phyloP scores from a whole-genome alignment of 1,140 invertebrate genomes.

The Ruditapes philippinarum region DNA sequence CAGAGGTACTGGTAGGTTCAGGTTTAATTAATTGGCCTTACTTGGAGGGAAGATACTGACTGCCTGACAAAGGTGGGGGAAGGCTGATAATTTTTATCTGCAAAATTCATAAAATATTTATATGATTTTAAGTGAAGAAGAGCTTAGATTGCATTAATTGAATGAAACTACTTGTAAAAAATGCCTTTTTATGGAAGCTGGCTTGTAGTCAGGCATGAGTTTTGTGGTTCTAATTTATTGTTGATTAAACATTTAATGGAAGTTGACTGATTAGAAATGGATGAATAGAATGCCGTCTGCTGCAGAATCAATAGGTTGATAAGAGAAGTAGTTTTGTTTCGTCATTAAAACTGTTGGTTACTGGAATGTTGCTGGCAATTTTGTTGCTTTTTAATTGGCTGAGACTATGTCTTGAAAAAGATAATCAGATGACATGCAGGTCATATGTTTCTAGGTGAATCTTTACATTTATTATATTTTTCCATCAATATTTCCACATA shows the following conservation, averaged over 20 bases:
- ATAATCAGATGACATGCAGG: too few species aligned
- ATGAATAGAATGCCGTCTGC: not conserved
- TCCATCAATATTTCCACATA: too few species aligned
- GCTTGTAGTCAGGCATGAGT: not conserved
- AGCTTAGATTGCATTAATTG: slow-evolving; percentile 6
- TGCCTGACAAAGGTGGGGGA: not conserved
- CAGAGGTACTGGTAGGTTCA: not conserved
- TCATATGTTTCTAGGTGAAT: too few species aligned
- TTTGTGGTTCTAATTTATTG: not conserved
- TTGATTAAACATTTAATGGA: not conserved
- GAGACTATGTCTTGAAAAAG: too few species aligned
- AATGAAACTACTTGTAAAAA: slow-evolving; percentile 16
- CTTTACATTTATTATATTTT: too few species aligned
- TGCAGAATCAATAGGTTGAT: not conserved
- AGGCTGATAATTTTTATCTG: slow-evolving; percentile 14
- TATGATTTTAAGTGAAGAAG: not conserved
- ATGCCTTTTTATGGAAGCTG: not conserved
- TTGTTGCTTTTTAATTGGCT: too few species aligned
- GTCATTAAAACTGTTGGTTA: too few species aligned
- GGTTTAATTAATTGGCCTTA: too few species aligned
- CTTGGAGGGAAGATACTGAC: not conserved
- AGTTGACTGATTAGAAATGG: not conserved
- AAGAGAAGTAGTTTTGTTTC: too few species aligned
- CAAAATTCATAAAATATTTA: slow-evolving; percentile 11
- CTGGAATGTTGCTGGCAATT: too few species aligned